Base-by-base conservation (phyloP, 64 coral and sea anemone genomes). In the Pocillopora damicornis region DNA sequence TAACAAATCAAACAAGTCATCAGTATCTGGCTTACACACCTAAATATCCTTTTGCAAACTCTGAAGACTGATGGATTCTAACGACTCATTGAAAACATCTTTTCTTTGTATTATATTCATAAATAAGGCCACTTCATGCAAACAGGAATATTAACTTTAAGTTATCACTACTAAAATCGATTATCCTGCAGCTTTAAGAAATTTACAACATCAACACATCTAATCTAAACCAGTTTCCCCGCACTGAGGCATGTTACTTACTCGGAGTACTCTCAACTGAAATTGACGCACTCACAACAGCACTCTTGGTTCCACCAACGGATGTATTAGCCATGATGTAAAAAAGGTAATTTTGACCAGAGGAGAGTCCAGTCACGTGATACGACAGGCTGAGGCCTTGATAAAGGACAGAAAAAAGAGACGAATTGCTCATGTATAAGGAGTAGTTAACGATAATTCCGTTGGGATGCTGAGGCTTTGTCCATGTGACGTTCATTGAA, bases 261-360 rank as follows among this genome's bases (percentile, higher is more conserved):
- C 89, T 84, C 23, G 74, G 80, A 15, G 75, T 86, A 9, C 26
- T 16, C 66, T 37, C 23, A 3, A 63, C 60, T 4, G 89, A 45
- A 8, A 86, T 9, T 59, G 89, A 66, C n/a, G 76, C 81, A 22
- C 13, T 69, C 3, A 91, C 81, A 81, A 77, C 14, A 13, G 30
- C 22, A 67, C 89, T 91, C 61, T 77, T 68, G 71, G 42, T 91
- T 13, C 89, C 89, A 59, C 89, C 89, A 13, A 84, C 89, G 12
- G 81, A 91, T 5, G 89, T 91, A 86, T 76, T 91, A 35, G 89
- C 89, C 75, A 91, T 59, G n/a, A 91, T 26, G 73, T 35, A 86
- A 63, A 91, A 91, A 58, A 57, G 78, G 15, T 91, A 91, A 9
- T 75, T 77, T 91, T 78, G 89, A 51, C 81, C 89, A 91, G 89